phyloP scores from a whole-genome alignment of 2,888 invertebrate species.

The Aricia artaxerxes region DNA sequence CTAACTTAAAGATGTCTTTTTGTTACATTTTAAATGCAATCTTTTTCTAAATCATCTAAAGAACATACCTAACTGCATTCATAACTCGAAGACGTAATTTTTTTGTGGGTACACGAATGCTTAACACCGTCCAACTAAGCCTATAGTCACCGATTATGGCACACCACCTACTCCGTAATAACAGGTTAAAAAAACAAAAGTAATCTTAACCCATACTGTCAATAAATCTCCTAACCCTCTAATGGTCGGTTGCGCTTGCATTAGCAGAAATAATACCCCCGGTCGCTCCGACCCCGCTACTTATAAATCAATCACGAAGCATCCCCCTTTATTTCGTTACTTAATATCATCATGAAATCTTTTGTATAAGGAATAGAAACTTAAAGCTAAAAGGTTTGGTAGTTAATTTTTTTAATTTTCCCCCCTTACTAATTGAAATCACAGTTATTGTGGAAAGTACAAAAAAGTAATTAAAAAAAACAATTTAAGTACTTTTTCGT shows the following conservation, averaged over 20 bases:
- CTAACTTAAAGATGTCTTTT: too few species aligned
- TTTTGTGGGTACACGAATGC: too few species aligned
- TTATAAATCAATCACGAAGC: constrained; percentile 61
- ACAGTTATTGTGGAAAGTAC: too few species aligned
- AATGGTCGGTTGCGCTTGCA: constrained; percentile 62
- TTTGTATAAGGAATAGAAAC: not conserved
- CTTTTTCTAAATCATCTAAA: too few species aligned
- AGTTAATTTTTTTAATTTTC: too few species aligned
- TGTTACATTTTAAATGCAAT: too few species aligned
- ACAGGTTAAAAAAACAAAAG: constrained; percentile 2
- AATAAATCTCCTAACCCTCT: constrained; percentile 62
- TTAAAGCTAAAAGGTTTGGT: not conserved
- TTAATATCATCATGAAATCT: constrained; percentile 44
- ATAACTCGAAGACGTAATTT: too few species aligned
- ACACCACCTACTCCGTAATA: not conserved
- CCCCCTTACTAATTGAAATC: too few species aligned
- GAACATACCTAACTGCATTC: too few species aligned
- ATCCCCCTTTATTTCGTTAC: constrained; percentile 51
- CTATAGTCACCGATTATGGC: not conserved
- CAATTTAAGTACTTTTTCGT: too few species aligned
- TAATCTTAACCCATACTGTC: constrained; percentile 20
- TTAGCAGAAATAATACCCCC: constrained; percentile 60
- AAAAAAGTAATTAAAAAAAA: too few species aligned
- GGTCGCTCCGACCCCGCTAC: constrained; percentile 51
- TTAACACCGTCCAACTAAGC: not conserved